Percentiles rank a stretch among this genome's conserved stretches.
Conservation (phyloP, 2,113 vertebrate species). For the Bujurquina vittata region DNA sequence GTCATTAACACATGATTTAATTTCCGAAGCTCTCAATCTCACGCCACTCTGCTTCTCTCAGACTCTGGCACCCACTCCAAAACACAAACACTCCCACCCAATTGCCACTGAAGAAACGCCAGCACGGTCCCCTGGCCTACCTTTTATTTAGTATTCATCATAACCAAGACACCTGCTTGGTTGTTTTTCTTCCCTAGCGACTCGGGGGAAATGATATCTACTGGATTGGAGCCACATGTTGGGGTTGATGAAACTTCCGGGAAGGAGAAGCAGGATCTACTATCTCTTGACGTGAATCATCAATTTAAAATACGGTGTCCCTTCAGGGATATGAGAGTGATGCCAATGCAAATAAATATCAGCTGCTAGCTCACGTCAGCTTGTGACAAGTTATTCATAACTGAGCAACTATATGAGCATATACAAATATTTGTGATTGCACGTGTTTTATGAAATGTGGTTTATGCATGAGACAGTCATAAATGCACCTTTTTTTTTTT, state of each 20-base stretch:
- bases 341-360: constrained; percentile 56
- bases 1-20: constrained; percentile 67
- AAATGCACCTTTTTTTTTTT: neutral
- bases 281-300: constrained; percentile 64
- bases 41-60: constrained; percentile 9
- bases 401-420: constrained; percentile 19
- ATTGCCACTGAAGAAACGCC: constrained; percentile 24
- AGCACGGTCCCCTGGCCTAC: constrained; percentile 49
- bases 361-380: constrained; percentile 35
- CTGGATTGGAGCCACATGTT: constrained; percentile 56
- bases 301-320: constrained; percentile 52
- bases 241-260: constrained; percentile 59
- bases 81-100: constrained; percentile 37
- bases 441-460: constrained; percentile 8
- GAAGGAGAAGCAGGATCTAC: constrained; percentile 53
- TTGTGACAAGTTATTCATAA: constrained; percentile 45
- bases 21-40: constrained; percentile 66
- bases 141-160: constrained; percentile 72
- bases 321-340: constrained; percentile 39
- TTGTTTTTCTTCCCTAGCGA: constrained; percentile 57
- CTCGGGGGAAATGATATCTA: constrained; percentile 65
- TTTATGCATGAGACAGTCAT: constrained; percentile 19
- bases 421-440: constrained; percentile 36
- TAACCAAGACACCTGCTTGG: constrained; percentile 58
- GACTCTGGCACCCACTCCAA: constrained; percentile 32